phyloP scores from a whole-genome alignment of 2,113 vertebrate genomes.

The Naja naja region DNA sequence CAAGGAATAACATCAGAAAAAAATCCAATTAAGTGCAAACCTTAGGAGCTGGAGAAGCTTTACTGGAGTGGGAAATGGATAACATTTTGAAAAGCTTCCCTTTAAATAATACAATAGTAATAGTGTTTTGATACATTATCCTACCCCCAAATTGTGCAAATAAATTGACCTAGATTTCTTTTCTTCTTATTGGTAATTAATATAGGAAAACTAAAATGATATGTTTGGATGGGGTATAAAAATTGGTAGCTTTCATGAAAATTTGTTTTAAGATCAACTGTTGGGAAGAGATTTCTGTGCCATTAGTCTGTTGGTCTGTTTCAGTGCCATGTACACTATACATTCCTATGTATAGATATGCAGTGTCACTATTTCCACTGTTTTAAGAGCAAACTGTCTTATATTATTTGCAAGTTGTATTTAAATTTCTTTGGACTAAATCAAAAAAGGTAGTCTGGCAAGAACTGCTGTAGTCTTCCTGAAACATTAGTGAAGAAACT shows the following conservation, averaged over 20 bases:
- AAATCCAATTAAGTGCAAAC: slow-evolving; percentile 27
- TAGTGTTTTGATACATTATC: slow-evolving; percentile 6
- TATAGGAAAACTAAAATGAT: slow-evolving; percentile 11
- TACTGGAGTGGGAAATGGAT: background rate
- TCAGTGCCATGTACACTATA: background rate
- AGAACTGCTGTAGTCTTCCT: background rate
- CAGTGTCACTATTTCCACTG: background rate
- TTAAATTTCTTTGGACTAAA: background rate
- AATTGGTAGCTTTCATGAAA: background rate
- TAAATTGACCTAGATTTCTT: background rate
- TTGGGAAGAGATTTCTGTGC: background rate
- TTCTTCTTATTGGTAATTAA: background rate
- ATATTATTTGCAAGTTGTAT: background rate
- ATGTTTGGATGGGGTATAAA: background rate
- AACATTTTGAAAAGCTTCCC: slow-evolving; percentile 11
- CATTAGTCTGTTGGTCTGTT: background rate
- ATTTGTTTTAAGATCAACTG: background rate
- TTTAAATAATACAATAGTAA: background rate
- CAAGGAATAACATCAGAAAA: slow-evolving; percentile 40
- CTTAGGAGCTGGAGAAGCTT: slow-evolving; percentile 10
- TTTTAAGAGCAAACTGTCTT: background rate
- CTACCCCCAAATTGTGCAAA: background rate
- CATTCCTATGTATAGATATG: background rate
- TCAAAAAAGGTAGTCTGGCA: background rate
- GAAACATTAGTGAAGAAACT: background rate